Evolutionary conservation across 2,113 vertebrate genomes (phyloP), one percentile per base, ranked within the genome.

Genomic region (Pleuronectes platessa): DNA sequence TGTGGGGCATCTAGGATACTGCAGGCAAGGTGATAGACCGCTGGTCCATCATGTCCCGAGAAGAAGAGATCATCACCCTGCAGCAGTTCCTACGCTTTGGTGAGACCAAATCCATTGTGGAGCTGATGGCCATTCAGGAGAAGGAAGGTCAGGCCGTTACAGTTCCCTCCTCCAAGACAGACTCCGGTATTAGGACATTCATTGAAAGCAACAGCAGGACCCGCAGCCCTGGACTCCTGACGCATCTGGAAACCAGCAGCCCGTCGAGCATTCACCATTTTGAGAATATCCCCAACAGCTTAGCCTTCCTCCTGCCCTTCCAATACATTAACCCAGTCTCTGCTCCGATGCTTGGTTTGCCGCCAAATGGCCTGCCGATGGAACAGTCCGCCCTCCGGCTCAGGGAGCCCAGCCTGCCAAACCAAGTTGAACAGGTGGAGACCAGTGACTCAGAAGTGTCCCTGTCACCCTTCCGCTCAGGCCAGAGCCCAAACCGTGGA

Each of bases 81-180:
- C 98, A 99, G 96, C 98, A 99, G 92, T 99, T 99, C 92, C 91
- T 99, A 87, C 96, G 98, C 91, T 99, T 99, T 92, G 98, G 98
- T 91, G 98, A 99, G 93, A 99, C 98, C 66, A 99, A 99, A 94
- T 99, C 98, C 90, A 99, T 99, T 0, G 98, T 99, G 90, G 98
- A 99, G 93, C 95, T 99, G 92, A 99, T 99, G 98, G 98, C 98
- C 78, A 99, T 99, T 94, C 98, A 99, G 93, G 98, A 99, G 95
- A 99, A 99, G 93, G 98, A 99, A 93, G 97, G 97, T 82, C 98
- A 99, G 93, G 97, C 98, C 18, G 96, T 99, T 87, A 97, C 98
- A 60, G 98, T 99, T 84, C 96, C 96, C 27, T 97, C 97, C 84
- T 97, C 97, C 92, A 99, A 99, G 95, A 95, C 95, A 84, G 98